Evolutionary conservation across 2,113 vertebrate species (phyloP).

Genomic region (Scortum barcoo): DNA sequence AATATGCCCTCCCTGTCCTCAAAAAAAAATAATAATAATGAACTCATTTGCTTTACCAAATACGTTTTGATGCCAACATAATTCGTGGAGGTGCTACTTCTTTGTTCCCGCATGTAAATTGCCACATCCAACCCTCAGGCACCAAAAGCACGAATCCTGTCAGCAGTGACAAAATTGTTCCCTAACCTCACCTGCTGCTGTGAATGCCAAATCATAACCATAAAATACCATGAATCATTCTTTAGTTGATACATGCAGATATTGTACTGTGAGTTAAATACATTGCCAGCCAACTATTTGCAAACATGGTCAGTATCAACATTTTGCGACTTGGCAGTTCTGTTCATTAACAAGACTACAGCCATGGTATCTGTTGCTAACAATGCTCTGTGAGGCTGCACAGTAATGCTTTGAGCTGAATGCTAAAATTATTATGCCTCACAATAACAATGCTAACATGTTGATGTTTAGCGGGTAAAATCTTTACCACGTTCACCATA

Average conservation of each 20-base stretch:
- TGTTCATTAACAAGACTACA: background rate
- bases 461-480: background rate
- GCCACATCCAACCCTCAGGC: background rate
- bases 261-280: background rate
- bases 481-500: background rate
- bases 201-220: constrained; percentile 4
- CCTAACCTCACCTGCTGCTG: background rate
- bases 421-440: too few relatives aligned
- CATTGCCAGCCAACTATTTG: background rate
- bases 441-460: background rate
- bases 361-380: background rate
- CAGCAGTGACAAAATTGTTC: background rate
- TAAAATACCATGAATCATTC: background rate
- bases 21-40: background rate
- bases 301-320: too few relatives aligned
- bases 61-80: background rate
- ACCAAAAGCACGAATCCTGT: constrained; percentile 1
- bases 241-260: background rate
- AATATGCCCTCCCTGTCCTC: background rate
- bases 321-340: background rate
- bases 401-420: background rate
- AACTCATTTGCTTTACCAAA: constrained; percentile 1
- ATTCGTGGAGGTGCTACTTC: constrained; percentile 1
- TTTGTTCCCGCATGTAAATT: background rate
- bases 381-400: background rate